These are phyloP conservation scores for Noctilio leporinus DNA, from an alignment of 2,113 vertebrate species.

Conservation along the genomic window DNA sequence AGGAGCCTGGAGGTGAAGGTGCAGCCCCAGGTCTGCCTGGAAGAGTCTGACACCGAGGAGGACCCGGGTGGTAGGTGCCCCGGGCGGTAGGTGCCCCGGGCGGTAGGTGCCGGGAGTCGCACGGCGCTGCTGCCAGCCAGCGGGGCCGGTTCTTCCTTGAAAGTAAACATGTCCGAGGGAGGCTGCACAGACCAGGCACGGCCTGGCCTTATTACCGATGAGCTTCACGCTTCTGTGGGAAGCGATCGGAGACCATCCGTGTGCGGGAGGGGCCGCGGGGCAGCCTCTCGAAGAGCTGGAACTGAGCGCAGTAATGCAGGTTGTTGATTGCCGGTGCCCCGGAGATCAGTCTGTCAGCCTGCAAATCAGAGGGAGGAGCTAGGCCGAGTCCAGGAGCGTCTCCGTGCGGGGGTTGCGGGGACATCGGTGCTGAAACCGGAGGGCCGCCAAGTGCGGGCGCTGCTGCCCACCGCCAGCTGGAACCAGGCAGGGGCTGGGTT, in stretches of 20 bases:
- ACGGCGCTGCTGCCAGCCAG: rapidly evolving
- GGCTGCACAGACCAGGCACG: background rate
- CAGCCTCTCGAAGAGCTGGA: background rate
- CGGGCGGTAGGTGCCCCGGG: constrained; percentile 78
- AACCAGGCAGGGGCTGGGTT: no score
- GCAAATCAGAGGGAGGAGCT: background rate
- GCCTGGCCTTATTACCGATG: background rate
- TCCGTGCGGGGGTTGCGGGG: background rate
- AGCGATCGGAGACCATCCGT: background rate
- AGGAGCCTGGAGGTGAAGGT: constrained; percentile 97
- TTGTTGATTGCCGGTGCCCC: rapidly evolving
- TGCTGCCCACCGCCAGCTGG: no score
- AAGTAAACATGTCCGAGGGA: background rate
- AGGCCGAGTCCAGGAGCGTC: background rate
- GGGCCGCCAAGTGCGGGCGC: no score
- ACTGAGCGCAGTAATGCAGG: background rate
- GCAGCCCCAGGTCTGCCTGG: constrained; percentile 89
- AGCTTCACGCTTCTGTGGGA: background rate
- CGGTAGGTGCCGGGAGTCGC: no score
- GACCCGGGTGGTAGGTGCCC: constrained; percentile 79
- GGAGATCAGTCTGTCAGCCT: background rate
- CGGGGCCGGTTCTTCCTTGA: background rate
- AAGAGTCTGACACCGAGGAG: constrained; percentile 84
- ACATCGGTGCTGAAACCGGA: background rate
- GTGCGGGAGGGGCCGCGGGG: rapidly evolving